These are phyloP conservation scores for Hanleya hanleyi DNA, from an alignment of 2,888 invertebrate species.

Conservation along the genomic window DNA sequence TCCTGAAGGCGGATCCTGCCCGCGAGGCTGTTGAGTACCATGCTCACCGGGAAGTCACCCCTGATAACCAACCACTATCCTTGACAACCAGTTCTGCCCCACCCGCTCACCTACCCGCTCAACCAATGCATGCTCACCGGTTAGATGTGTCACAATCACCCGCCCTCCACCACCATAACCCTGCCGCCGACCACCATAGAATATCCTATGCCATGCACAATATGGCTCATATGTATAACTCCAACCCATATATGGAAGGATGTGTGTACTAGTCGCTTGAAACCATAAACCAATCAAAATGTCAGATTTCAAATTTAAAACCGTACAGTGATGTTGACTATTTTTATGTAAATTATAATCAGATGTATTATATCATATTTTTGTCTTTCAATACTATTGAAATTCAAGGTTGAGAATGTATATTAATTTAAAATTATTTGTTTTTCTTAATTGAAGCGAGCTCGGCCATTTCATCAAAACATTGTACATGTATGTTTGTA, in stretches of 20 bases:
- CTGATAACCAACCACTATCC: constrained; percentile 26
- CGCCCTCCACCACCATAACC: background rate
- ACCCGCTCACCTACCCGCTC: constrained; percentile 16
- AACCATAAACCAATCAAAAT: too few species aligned
- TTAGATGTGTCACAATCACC: background rate
- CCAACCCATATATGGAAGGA: constrained; percentile 62
- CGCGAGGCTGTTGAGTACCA: constrained; percentile 1
- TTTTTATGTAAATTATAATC: too few species aligned
- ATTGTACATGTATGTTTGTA: too few species aligned
- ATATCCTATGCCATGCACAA: constrained; percentile 20
- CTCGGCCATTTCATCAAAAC: too few species aligned
- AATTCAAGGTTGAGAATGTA: too few species aligned
- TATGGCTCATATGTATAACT: constrained; percentile 55
- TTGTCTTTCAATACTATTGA: background rate
- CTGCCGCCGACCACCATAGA: constrained; percentile 7
- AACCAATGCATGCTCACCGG: constrained; percentile 13
- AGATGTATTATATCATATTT: background rate
- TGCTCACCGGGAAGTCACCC: background rate
- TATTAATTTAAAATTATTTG: too few species aligned
- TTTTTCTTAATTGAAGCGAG: too few species aligned
- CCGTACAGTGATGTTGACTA: too few species aligned
- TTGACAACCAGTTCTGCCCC: constrained; percentile 25
- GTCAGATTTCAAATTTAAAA: too few species aligned
- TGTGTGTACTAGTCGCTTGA: constrained; percentile 53
- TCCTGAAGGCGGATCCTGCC: constrained; percentile 59